Evolutionary conservation across 2,113 vertebrate species (phyloP), one percentile per base, ranked within the genome.

Genomic region (Urocitellus parryii): DNA sequence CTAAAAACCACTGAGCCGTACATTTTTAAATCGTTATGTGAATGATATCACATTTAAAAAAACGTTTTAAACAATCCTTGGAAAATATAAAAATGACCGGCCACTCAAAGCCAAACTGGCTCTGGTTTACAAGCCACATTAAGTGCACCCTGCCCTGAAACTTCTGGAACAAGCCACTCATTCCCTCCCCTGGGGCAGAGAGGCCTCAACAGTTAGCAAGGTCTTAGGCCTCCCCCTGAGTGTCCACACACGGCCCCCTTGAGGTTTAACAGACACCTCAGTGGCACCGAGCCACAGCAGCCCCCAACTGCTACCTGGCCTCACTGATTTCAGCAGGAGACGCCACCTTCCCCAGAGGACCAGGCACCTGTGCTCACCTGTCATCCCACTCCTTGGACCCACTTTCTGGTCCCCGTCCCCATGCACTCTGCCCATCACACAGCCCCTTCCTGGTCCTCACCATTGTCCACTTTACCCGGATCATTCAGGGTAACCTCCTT

Each of bases 271-370:
- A 58, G 20, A 58, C 20, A 10, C 61, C 61, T 63, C 24, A 63
- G 10, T 10, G 9, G 24, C 61, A 27, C 58, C 8, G 24, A 63
- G 24, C 24, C 6, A 24, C 29, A n/a, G 48, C 8, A 22, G 53
- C 13, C 3, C 3, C 5, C 6, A 18, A 4, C 24, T 25, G 13
- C 12, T 12, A n/a, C 18, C 37, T n/a, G 1, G 39, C 37, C 13
- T 20, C 14, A 37, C 18, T 63, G 42, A 37, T 14, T 42, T 29
- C 34, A 34, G 14, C 24, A n/a, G 67, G 37, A 9, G 61, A 63
- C 24, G 5, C 42, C 7, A 51, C 42, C 29, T 2, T 22, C 56
- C 56, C 56, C 56, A 22, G 20, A 58, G 56, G 56, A 58, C 11
- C 61, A 10, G 61, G 61, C 20, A 61, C 22, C 58, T 61, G 58